phyloP scores from a whole-genome alignment of 2,113 vertebrate genomes.

The Spea bombifrons region DNA sequence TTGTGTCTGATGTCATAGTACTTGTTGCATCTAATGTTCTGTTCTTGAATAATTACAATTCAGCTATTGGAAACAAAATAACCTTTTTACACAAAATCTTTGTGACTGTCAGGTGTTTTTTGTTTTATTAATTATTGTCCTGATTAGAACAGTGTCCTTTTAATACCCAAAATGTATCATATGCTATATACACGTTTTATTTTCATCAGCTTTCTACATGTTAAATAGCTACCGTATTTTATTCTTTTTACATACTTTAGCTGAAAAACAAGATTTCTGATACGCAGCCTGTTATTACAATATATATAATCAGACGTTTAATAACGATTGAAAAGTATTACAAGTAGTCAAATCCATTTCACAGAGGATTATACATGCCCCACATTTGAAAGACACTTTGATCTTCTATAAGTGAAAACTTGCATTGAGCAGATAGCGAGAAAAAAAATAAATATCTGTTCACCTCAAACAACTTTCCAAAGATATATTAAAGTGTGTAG shows the following conservation, averaged over 20 bases:
- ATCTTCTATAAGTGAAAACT: constrained; percentile 38
- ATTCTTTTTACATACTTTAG: no score
- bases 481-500: not conserved
- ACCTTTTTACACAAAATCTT: not conserved
- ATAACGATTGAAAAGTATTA: constrained; percentile 40
- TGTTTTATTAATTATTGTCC: not conserved
- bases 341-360: constrained; percentile 38
- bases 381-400: constrained; percentile 40
- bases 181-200: not conserved
- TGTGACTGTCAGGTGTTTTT: not conserved
- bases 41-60: no score
- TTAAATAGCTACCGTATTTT: not conserved
- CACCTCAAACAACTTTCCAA: constrained; percentile 17
- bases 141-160: not conserved
- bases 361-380: constrained; percentile 42
- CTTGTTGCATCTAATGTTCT: no score
- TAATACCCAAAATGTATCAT: not conserved
- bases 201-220: not conserved
- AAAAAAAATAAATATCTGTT: constrained; percentile 17
- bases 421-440: not conserved
- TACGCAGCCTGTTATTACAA: constrained; percentile 13
- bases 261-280: not conserved
- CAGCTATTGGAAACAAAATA: no score
- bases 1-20: no score
- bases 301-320: constrained; percentile 34